These are phyloP conservation scores for Bothrops jararaca DNA, from an alignment of 2,113 vertebrate species.

Conservation along the genomic window DNA sequence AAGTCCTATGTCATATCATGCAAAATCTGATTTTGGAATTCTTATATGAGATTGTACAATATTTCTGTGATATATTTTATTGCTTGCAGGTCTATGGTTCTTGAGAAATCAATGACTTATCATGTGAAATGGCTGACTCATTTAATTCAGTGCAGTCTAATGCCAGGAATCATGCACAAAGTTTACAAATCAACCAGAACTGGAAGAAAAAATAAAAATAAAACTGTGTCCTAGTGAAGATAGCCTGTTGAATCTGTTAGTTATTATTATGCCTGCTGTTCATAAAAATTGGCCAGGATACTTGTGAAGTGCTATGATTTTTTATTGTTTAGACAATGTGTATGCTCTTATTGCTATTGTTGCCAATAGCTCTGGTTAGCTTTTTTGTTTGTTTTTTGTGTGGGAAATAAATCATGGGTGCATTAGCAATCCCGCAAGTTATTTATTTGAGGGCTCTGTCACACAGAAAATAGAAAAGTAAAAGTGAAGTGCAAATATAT, in stretches of 20 bases:
- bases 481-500: background rate
- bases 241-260: background rate
- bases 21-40: background rate
- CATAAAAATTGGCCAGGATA: background rate
- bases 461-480: background rate
- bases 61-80: background rate
- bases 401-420: background rate
- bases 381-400: background rate
- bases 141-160: background rate
- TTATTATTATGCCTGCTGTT: background rate
- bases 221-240: background rate
- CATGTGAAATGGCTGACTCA: background rate
- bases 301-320: background rate
- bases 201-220: background rate
- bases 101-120: background rate
- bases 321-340: background rate
- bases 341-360: background rate
- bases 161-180: background rate
- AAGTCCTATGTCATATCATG: background rate
- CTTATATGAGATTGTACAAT: background rate
- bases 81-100: background rate
- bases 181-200: background rate
- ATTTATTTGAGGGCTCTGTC: background rate
- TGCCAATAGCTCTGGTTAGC: background rate
- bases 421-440: background rate